Conservation (phyloP, 2,888 invertebrate genomes). For the Crocallis elinguaria region DNA sequence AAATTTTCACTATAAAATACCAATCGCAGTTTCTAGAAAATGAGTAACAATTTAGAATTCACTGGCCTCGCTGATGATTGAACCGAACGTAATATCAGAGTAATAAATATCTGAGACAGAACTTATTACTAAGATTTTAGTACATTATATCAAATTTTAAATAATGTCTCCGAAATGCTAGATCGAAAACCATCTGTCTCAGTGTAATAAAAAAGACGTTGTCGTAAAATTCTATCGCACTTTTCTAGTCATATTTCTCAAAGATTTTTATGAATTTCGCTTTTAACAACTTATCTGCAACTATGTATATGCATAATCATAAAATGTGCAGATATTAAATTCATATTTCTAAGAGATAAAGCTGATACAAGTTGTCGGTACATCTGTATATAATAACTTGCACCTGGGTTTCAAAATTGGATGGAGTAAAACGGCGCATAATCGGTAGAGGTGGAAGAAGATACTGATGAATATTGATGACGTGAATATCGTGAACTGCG, state of each 20-base stretch:
- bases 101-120: background rate
- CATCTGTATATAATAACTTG: too few relatives aligned
- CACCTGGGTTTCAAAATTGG: too few relatives aligned
- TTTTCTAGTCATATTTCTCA: conserved; percentile 5
- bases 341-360: too few relatives aligned
- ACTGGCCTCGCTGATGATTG: too few relatives aligned
- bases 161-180: background rate
- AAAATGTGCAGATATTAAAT: conserved; percentile 3
- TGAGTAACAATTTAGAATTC: too few relatives aligned
- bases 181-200: conserved; percentile 4
- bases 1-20: too few relatives aligned
- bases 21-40: too few relatives aligned
- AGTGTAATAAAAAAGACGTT: conserved; percentile 14
- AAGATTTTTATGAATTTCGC: conserved; percentile 7
- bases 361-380: too few relatives aligned
- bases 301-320: conserved; percentile 19
- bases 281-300: conserved; percentile 5
- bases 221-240: conserved; percentile 2
- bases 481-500: too few relatives aligned
- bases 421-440: too few relatives aligned
- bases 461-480: too few relatives aligned
- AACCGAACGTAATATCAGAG: background rate
- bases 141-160: background rate
- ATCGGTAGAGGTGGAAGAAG: too few relatives aligned
- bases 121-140: background rate